Base-by-base conservation (phyloP, 2,113 vertebrate genomes). In the Pteronura brasiliensis region DNA sequence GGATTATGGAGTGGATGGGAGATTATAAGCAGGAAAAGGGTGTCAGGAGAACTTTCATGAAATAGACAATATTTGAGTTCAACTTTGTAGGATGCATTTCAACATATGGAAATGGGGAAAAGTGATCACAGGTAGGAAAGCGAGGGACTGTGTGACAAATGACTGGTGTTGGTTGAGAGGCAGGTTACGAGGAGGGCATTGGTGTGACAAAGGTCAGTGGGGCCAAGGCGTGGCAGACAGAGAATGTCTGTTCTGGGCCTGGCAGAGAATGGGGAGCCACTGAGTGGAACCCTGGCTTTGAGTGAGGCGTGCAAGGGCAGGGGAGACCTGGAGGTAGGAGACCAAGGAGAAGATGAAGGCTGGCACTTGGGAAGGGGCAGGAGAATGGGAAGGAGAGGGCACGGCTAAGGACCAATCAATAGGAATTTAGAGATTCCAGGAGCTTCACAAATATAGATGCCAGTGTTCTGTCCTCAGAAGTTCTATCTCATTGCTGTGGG, bases 261-360 rank as follows among this genome's bases (percentile, higher is more conserved):
- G 86, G 25, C 61, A 74, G 88, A 81, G 88, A 76, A 27, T n/a
- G 82, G 27, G 21, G 27, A 91, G 42, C 36, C 17, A 8, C 65
- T 77, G 77, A 20, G 6, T 55, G 72, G 81, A 34, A 44, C 31
- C 36, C 34, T 82, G 52, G 91, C 49, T 79, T 52, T 90, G 59
- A 39, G 59, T 3, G 29, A 61, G 39, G 29, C 0, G 0, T 57
- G n/a, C 3, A 7, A 52, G 2, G 18, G 47, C 11, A 74, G 13
- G 27, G 71, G 47, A 87, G 27, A 23, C 55, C 29, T 63, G 31
- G 44, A 52, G 34, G 34, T 59, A 65, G 44, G 82, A 57, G 52
- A 42, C 42, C 42, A 17, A 25, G 27, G 42, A 23, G 4, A 80
- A 88, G 44, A n/a, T 29, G 5, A 1, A 21, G 76, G 42, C 29